Evolutionary conservation across 2,888 invertebrate species (phyloP).

Genomic region (Athalia circularis): DNA sequence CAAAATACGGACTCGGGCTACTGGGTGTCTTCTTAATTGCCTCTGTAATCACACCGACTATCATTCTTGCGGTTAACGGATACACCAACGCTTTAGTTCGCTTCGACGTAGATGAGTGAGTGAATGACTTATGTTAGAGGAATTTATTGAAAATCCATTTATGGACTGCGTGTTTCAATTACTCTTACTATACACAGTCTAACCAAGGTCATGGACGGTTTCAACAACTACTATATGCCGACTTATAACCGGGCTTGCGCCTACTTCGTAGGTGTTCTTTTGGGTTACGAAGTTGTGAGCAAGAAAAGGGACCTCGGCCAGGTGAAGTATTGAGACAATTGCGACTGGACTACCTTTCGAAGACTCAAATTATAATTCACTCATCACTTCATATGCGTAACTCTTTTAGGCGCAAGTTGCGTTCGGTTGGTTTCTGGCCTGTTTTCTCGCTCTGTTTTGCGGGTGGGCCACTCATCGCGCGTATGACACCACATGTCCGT

Average conservation of each 20-base stretch:
- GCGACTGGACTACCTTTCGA: neutral
- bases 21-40: conserved; percentile 53
- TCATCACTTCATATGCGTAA: neutral
- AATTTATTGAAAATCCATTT: neutral
- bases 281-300: conserved; percentile 19
- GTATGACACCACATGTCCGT: conserved; percentile 59
- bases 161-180: neutral
- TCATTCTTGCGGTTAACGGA: conserved; percentile 64
- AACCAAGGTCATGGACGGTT: neutral
- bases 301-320: conserved; percentile 8
- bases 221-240: conserved; percentile 16
- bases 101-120: neutral
- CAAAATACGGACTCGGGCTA: conserved; percentile 32
- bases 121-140: neutral
- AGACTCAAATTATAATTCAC: neutral
- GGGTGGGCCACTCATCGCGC: neutral
- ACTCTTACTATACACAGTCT: neutral
- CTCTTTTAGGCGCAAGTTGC: neutral
- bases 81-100: neutral
- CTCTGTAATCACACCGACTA: conserved; percentile 66
- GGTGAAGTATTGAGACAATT: neutral
- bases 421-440: neutral
- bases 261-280: conserved; percentile 37
- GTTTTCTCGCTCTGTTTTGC: neutral
- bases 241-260: conserved; percentile 33